Evolutionary conservation across 2,113 vertebrate genomes (phyloP).

Genomic region (Halcyon malimbica): DNA sequence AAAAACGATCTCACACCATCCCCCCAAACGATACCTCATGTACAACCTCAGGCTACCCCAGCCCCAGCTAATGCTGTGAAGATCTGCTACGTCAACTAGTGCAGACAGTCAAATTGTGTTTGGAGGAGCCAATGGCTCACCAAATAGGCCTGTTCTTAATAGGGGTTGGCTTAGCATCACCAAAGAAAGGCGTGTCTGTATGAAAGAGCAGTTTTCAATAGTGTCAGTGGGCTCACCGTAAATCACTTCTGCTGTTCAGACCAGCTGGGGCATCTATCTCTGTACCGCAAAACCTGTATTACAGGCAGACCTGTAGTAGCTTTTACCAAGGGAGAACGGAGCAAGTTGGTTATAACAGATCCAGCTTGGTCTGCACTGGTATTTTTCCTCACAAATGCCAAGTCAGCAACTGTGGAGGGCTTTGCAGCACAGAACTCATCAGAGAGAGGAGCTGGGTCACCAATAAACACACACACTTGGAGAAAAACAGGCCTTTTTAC

Average conservation of each 20-base stretch:
- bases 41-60: neutral
- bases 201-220: neutral
- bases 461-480: accelerated
- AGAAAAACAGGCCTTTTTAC: neutral
- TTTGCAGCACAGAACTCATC: neutral
- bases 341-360: neutral
- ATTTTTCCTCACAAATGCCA: neutral
- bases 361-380: accelerated
- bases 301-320: neutral
- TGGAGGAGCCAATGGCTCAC: neutral
- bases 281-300: neutral
- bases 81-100: neutral
- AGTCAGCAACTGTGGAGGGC: neutral
- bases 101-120: accelerated
- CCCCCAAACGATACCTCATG: neutral
- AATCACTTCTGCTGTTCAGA: neutral
- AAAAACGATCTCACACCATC: neutral
- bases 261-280: too few relatives aligned
- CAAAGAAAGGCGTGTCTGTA: neutral
- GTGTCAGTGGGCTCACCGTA: neutral
- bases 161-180: accelerated
- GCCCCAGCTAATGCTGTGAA: neutral
- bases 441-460: neutral
- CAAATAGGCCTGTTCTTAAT: neutral
- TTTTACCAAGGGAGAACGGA: neutral